Conservation (phyloP, 2,888 invertebrate species). For the Ectemnius lituratus region DNA sequence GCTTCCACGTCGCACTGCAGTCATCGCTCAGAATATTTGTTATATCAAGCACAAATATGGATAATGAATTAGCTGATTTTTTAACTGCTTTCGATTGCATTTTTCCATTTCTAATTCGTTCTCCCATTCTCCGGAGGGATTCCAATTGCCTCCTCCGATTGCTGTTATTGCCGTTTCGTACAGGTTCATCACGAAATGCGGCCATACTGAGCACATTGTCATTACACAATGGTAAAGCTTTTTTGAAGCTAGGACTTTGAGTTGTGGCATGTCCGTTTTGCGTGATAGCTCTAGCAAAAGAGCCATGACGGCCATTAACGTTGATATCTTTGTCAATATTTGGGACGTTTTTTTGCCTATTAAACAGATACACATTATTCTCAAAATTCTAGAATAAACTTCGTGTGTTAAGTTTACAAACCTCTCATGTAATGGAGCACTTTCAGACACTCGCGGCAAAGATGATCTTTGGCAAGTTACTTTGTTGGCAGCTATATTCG, state of each 20-base stretch:
- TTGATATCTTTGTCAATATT: constrained; percentile 85
- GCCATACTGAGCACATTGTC: constrained; percentile 81
- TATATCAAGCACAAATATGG: constrained; percentile 92
- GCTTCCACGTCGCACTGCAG: constrained; percentile 85
- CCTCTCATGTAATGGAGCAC: constrained; percentile 62
- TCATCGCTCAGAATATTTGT: constrained; percentile 84
- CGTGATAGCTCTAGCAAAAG: constrained; percentile 61
- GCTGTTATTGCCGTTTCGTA: constrained; percentile 67
- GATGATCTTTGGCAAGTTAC: constrained; percentile 62
- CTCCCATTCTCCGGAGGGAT: constrained; percentile 83
- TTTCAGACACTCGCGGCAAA: constrained; percentile 47
- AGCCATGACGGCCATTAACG: constrained; percentile 85
- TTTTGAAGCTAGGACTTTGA: constrained; percentile 48
- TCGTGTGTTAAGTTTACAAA: constrained; percentile 30
- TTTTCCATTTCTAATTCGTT: constrained; percentile 78
- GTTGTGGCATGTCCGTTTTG: constrained; percentile 35
- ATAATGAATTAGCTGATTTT: constrained; percentile 85
- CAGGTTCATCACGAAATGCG: constrained; percentile 79
- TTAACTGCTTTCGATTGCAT: constrained; percentile 79
- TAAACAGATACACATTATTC: constrained; percentile 6
- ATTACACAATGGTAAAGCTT: constrained; percentile 53
- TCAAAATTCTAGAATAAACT: constrained; percentile 2
- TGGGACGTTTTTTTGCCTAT: constrained; percentile 78
- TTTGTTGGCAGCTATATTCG: constrained; percentile 70
- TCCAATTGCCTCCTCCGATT: constrained; percentile 83